Evolutionary conservation across 2,113 vertebrate species (phyloP).

Genomic region (Phaethornis superciliosus): DNA sequence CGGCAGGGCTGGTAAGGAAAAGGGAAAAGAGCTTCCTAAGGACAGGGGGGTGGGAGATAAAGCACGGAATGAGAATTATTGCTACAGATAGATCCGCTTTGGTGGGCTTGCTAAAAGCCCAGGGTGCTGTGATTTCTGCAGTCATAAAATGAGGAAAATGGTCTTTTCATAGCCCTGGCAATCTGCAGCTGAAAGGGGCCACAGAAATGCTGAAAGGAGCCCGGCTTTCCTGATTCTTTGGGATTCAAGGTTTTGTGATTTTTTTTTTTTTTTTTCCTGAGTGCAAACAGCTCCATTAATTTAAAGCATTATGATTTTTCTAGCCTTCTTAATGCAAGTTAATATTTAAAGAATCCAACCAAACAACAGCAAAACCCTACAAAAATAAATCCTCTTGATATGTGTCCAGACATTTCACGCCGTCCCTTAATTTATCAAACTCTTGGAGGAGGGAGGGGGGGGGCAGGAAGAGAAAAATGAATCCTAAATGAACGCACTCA

Average conservation of each 20-base stretch:
- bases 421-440: not conserved
- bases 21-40: not conserved
- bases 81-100: not conserved
- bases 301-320: not conserved
- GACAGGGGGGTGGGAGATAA: not conserved
- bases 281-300: not conserved
- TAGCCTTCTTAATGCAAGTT: not conserved
- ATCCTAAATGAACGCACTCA: conserved; percentile 64
- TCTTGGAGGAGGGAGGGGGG: not conserved
- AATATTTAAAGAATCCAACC: not conserved
- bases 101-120: not conserved
- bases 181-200: not conserved
- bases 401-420: not conserved
- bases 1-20: no score
- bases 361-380: not conserved
- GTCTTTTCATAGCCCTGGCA: not conserved
- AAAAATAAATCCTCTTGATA: not conserved
- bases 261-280: no score
- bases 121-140: not conserved
- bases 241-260: not conserved
- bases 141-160: not conserved
- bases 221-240: not conserved
- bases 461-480: not conserved
- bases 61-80: not conserved
- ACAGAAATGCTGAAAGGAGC: not conserved